Evolutionary conservation across 2,888 invertebrate genomes (phyloP).

Genomic region (Agonopterix arenella): DNA sequence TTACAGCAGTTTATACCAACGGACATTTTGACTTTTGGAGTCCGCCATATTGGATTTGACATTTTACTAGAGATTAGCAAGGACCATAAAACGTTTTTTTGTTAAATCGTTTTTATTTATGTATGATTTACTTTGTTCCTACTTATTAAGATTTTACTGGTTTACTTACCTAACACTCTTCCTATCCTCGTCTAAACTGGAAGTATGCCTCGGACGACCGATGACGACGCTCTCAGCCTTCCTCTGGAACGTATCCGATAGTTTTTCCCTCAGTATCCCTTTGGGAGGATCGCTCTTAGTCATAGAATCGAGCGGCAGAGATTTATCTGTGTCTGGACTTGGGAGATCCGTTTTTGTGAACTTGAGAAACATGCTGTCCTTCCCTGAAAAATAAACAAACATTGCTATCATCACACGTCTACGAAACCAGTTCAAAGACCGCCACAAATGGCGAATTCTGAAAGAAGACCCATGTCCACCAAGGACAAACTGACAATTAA

Average conservation of each 20-base stretch:
- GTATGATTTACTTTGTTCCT: no score
- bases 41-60: no score
- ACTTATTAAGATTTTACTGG: no score
- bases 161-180: conserved; percentile 80
- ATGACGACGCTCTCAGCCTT: conserved; percentile 41
- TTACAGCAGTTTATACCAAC: no score
- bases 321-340: conserved; percentile 65
- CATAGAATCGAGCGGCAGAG: conserved; percentile 49
- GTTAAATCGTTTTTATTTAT: no score
- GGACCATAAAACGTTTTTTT: background rate
- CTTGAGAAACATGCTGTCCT: conserved; percentile 59
- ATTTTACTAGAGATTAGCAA: no score
- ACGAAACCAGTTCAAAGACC: no score
- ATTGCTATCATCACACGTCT: no score
- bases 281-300: conserved; percentile 72
- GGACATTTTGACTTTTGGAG: no score
- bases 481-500: no score
- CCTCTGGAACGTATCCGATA: conserved; percentile 41
- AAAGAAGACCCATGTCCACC: no score
- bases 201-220: conserved; percentile 40
- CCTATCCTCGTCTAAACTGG: conserved; percentile 82
- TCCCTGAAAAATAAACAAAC: conserved; percentile 34
- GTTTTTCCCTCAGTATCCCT: conserved; percentile 80
- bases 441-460: no score
- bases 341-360: conserved; percentile 56